A percentile compares a stretch with the other conserved stretches of the same genome.
These are phyloP conservation scores for Boulengeromyrus knoepffleri DNA, from an alignment of 2,113 vertebrate species.

Conservation along the genomic window DNA sequence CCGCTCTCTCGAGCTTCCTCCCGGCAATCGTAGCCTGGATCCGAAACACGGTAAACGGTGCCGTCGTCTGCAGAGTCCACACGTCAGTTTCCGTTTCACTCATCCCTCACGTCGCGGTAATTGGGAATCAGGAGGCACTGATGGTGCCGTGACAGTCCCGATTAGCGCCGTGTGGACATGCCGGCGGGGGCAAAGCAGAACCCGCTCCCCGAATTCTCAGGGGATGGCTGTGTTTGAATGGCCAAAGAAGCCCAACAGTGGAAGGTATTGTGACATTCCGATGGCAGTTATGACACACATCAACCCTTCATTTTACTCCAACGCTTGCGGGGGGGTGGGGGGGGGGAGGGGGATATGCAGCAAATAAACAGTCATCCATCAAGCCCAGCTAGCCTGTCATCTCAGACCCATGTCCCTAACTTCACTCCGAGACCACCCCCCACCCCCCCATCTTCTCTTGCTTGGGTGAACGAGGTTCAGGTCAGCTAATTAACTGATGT, in stretches of 20 bases:
- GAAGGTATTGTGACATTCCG: conserved; percentile 30
- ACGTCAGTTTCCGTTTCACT: not conserved
- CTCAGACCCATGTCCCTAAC: not conserved
- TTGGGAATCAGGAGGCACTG: conserved; percentile 52
- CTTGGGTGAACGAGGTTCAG: conserved; percentile 22
- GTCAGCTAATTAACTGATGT: conserved; percentile 38
- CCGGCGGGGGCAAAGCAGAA: conserved; percentile 33
- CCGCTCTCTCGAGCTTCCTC: not conserved
- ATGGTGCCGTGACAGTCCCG: conserved; percentile 52
- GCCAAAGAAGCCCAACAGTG: conserved; percentile 23
- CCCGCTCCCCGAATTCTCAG: conserved; percentile 36
- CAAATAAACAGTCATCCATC: conserved; percentile 18
- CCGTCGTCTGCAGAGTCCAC: no score
- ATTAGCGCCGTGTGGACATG: conserved; percentile 38
- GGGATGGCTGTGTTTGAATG: conserved; percentile 42
- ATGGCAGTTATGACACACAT: conserved; percentile 19
- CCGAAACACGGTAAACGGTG: not conserved
- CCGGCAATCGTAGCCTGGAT: not conserved
- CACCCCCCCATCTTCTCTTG: conserved; percentile 33
- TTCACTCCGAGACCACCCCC: conserved; percentile 15
- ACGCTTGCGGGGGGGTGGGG: not conserved
- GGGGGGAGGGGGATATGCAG: conserved; percentile 14
- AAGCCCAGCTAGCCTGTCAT: conserved; percentile 10
- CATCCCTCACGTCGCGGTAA: conserved; percentile 39
- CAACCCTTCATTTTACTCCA: conserved; percentile 17